Evolutionary conservation across 2,888 invertebrate genomes (phyloP).

Genomic region (Orchesellides sinensis): DNA sequence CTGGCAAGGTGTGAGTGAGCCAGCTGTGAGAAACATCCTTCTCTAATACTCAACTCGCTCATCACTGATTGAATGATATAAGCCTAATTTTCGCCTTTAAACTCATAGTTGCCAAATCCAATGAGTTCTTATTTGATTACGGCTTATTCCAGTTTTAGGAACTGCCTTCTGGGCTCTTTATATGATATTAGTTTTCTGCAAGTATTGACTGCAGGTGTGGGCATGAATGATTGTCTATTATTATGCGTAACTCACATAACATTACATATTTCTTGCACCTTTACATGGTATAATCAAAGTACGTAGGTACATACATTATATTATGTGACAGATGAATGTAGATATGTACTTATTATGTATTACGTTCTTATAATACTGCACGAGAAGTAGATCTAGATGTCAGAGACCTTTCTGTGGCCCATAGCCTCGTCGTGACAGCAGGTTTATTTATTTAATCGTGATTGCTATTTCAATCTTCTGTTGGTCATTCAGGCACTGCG

Average conservation of each 20-base stretch:
- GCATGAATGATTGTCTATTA: too few relatives aligned
- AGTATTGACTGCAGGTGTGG: too few relatives aligned
- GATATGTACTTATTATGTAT: too few relatives aligned
- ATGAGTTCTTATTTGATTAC: too few relatives aligned
- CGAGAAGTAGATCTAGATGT: slow-evolving; percentile 37
- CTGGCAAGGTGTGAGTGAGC: slow-evolving; percentile 13
- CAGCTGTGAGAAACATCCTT: slow-evolving; percentile 27
- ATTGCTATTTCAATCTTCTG: slow-evolving; percentile 9
- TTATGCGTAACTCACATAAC: too few relatives aligned
- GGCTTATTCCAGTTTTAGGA: slow-evolving; percentile 26
- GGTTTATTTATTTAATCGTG: slow-evolving; percentile 41
- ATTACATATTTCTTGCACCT: too few relatives aligned
- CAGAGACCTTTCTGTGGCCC: slow-evolving; percentile 45
- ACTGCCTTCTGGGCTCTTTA: slow-evolving; percentile 24
- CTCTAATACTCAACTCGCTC: background rate
- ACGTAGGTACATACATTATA: too few relatives aligned
- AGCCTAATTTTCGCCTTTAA: background rate
- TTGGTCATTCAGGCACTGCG: background rate
- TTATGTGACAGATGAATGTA: too few relatives aligned
- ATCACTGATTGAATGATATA: slow-evolving; percentile 32
- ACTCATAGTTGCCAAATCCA: too few relatives aligned
- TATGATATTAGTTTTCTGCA: background rate
- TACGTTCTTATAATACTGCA: too few relatives aligned
- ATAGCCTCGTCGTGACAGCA: slow-evolving; percentile 21
- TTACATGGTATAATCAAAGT: too few relatives aligned